These are phyloP conservation scores for Lindbergichthys nudifrons DNA, from an alignment of 2,797 vertebrate species.

Conservation along the genomic window DNA sequence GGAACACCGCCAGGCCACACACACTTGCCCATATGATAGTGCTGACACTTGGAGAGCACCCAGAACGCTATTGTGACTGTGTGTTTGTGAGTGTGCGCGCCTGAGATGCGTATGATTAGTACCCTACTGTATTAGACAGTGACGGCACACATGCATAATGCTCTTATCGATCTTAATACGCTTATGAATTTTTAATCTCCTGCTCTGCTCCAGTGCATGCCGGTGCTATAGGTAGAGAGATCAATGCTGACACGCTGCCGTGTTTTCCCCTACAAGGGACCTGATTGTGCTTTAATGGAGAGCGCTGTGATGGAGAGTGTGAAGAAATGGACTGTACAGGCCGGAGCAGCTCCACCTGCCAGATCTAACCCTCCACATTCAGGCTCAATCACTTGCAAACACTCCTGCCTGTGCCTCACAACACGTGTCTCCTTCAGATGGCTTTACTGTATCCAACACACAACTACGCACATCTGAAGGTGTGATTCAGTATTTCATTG, in stretches of 20 bases:
- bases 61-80: conserved; percentile 65
- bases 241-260: conserved; percentile 63
- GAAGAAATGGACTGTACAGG: conserved; percentile 46
- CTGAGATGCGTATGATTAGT: conserved; percentile 72
- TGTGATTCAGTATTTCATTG: conserved; percentile 43
- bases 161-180: conserved; percentile 82
- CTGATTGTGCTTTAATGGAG: conserved; percentile 71
- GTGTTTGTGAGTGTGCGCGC: conserved; percentile 30
- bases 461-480: conserved; percentile 16
- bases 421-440: conserved; percentile 8
- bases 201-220: conserved; percentile 60
- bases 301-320: conserved; percentile 36
- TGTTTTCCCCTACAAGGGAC: conserved; percentile 30
- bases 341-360: conserved; percentile 53
- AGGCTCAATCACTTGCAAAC: conserved; percentile 39
- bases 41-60: conserved; percentile 75
- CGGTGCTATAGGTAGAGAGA: conserved; percentile 70
- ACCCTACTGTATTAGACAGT: conserved; percentile 68
- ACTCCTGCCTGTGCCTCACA: conserved; percentile 34
- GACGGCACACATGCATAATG: conserved; percentile 78
- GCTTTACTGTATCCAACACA: background rate
- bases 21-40: conserved; percentile 70
- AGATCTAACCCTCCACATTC: conserved; percentile 46
- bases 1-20: conserved; percentile 72
- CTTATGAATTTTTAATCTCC: conserved; percentile 83